These are phyloP conservation scores for Sussaba pulchella DNA, from an alignment of 2,888 invertebrate genomes.

Conservation along the genomic window DNA sequence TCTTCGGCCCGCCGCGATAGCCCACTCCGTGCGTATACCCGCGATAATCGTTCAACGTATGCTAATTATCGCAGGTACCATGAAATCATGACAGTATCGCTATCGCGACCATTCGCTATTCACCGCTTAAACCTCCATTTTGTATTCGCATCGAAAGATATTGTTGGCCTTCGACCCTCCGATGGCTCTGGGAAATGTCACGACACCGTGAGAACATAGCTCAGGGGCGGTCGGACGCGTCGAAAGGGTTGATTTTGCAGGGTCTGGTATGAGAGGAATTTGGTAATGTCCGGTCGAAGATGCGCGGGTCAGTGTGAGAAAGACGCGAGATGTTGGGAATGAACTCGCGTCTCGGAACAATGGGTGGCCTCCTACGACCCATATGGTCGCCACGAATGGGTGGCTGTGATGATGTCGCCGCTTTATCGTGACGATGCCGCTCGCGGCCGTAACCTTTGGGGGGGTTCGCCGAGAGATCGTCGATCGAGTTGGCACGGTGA, in stretches of 20 bases:
- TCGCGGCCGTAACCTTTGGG: constrained; percentile 41
- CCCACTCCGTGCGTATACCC: background rate
- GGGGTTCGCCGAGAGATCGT: constrained; percentile 33
- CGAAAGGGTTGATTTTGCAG: too few species aligned
- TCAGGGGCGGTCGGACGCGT: background rate
- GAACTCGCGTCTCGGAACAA: constrained; percentile 32
- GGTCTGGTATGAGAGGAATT: background rate
- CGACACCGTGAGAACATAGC: too few species aligned
- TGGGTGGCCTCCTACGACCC: constrained; percentile 42
- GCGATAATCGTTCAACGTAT: too few species aligned
- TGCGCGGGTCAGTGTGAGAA: background rate
- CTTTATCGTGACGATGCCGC: too few species aligned
- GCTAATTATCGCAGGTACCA: too few species aligned
- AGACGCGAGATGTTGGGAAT: background rate
- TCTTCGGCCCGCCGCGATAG: constrained; percentile 40
- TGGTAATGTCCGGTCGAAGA: background rate
- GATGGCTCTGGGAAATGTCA: too few species aligned
- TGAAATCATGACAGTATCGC: too few species aligned
- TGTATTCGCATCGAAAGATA: too few species aligned
- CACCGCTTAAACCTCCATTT: too few species aligned
- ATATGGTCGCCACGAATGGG: constrained; percentile 26
- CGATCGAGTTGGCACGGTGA: constrained; percentile 44
- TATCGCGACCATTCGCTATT: too few species aligned
- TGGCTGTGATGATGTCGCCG: background rate
- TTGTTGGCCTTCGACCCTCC: too few species aligned